phyloP scores from a whole-genome alignment of 2,113 vertebrate species.

The Hucho hucho region DNA sequence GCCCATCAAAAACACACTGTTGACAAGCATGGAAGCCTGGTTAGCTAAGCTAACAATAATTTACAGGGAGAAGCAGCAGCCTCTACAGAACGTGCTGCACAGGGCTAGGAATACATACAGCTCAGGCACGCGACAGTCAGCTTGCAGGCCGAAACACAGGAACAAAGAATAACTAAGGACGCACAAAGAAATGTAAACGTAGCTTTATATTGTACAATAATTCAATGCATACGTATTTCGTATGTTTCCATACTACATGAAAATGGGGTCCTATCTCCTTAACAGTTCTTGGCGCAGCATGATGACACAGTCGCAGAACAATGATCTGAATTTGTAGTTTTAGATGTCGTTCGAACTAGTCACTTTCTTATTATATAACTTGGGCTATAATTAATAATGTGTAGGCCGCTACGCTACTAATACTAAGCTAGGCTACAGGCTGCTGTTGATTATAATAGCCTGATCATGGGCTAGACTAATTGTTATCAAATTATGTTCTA shows the following conservation, averaged over 20 bases:
- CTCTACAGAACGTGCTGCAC: too few relatives aligned
- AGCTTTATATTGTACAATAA: neutral
- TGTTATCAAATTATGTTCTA: neutral
- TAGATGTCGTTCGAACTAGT: neutral
- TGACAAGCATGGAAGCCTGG: too few relatives aligned
- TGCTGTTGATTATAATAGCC: neutral
- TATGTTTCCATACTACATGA: too few relatives aligned
- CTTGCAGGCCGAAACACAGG: neutral
- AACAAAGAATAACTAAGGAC: neutral
- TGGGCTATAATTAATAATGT: too few relatives aligned
- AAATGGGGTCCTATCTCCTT: slow-evolving; percentile 1
- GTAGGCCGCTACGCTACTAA: too few relatives aligned
- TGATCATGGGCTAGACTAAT: neutral
- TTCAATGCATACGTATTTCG: too few relatives aligned
- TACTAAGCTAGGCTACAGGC: too few relatives aligned
- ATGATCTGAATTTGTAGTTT: slow-evolving; percentile 19
- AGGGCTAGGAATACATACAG: neutral
- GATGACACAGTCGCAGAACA: slow-evolving; percentile 6
- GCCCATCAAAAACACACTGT: too few relatives aligned
- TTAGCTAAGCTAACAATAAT: too few relatives aligned
- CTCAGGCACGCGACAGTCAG: neutral
- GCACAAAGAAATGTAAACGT: neutral
- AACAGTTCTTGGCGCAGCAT: neutral
- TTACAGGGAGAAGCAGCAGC: too few relatives aligned
- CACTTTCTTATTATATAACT: too few relatives aligned